Conservation (phyloP, 2,888 invertebrate genomes). For the Acleris holmiana region DNA sequence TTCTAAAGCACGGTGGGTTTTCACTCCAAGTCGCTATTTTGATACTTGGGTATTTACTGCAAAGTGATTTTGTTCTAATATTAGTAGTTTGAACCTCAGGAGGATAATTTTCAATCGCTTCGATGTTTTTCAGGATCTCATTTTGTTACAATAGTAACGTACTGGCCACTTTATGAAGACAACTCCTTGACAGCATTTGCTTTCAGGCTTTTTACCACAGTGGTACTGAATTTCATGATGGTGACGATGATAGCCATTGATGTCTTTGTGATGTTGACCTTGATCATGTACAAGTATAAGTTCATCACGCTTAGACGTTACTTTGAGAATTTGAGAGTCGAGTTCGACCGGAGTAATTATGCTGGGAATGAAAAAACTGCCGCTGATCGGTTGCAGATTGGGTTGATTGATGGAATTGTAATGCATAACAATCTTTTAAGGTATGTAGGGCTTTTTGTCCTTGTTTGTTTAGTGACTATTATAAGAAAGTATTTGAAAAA, state of each 20-base stretch:
- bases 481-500: too few relatives aligned
- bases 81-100: too few relatives aligned
- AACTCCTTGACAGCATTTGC: constrained; percentile 54
- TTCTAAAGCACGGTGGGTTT: too few relatives aligned
- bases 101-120: too few relatives aligned
- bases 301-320: constrained; percentile 69
- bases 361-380: constrained; percentile 50
- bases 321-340: constrained; percentile 59
- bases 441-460: constrained; percentile 50
- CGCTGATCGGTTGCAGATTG: constrained; percentile 54
- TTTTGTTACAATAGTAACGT: constrained; percentile 71
- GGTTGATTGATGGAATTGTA: constrained; percentile 66
- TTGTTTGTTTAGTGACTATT: too few relatives aligned
- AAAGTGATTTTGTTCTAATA: too few relatives aligned
- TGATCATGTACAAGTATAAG: constrained; percentile 74
- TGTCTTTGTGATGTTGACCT: constrained; percentile 59
- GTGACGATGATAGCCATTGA: constrained; percentile 69
- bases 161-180: constrained; percentile 66
- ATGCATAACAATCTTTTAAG: constrained; percentile 69
- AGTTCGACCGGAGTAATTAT: constrained; percentile 52
- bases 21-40: too few relatives aligned
- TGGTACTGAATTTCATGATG: constrained; percentile 59
- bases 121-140: constrained; percentile 60
- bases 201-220: constrained; percentile 58
- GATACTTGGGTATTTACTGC: too few relatives aligned